phyloP scores from a whole-genome alignment of 2,797 vertebrate species.

The Alcedo atthis region DNA sequence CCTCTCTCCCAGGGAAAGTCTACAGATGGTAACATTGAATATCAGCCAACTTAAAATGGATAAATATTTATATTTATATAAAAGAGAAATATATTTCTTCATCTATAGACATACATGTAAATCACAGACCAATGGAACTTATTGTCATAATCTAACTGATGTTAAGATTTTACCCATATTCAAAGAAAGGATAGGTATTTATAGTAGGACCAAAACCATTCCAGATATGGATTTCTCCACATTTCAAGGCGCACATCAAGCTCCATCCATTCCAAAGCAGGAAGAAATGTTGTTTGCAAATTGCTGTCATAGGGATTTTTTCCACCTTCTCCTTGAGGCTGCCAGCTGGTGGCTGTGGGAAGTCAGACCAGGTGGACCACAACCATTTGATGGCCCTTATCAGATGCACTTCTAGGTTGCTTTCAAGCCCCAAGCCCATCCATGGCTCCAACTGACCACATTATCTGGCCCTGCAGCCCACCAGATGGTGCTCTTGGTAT shows the following conservation, averaged over 20 bases:
- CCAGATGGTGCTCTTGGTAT: conserved; percentile 71
- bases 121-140: not conserved
- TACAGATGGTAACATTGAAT: not conserved
- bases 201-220: not conserved
- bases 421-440: not conserved
- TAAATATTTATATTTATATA: not conserved
- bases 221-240: not conserved
- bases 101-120: not conserved
- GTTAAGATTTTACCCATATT: not conserved
- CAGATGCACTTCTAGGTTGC: not conserved
- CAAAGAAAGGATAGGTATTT: not conserved
- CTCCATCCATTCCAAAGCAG: not conserved
- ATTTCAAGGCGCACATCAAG: not conserved
- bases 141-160: not conserved
- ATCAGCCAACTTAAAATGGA: not conserved
- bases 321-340: not conserved
- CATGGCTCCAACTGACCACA: accelerated
- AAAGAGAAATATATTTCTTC: not conserved
- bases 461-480: conserved; percentile 17
- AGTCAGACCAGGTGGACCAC: not conserved
- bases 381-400: accelerated
- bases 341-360: not conserved
- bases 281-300: not conserved
- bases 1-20: not conserved
- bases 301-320: accelerated